Percentiles rank a stretch among this genome's conserved stretches.
phyloP scores from a whole-genome alignment of 1,140 invertebrate species.

The Danaus plexippus region DNA sequence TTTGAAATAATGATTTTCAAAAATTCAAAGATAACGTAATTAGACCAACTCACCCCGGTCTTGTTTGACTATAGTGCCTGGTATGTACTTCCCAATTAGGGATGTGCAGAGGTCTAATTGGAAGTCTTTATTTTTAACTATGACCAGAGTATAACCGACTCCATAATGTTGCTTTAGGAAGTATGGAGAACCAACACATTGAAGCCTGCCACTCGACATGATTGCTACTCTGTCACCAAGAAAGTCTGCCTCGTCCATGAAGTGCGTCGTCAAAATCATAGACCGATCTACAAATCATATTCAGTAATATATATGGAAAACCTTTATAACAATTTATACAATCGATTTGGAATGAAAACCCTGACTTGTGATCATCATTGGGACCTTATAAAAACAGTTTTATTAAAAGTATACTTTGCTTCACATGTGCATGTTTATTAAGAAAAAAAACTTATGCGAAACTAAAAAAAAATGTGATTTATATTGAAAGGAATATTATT shows the following conservation, averaged over 20 bases:
- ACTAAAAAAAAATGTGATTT: constrained; percentile 2
- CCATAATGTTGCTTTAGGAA: constrained; percentile 80
- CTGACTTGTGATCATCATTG: too few relatives aligned
- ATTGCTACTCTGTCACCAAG: constrained; percentile 95
- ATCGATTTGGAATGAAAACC: too few relatives aligned
- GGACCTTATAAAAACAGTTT: too few relatives aligned
- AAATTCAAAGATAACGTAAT: neutral
- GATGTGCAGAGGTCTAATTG: constrained; percentile 34
- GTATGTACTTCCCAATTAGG: constrained; percentile 47
- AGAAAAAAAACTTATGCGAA: too few relatives aligned
- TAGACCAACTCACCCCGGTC: constrained; percentile 37
- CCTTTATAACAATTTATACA: too few relatives aligned
- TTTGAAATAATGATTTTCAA: too few relatives aligned
- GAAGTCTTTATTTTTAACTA: constrained; percentile 56
- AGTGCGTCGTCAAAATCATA: constrained; percentile 95
- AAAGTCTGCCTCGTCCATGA: constrained; percentile 98
- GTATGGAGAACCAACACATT: constrained; percentile 76
- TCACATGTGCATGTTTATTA: too few relatives aligned
- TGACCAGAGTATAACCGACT: constrained; percentile 81
- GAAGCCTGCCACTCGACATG: constrained; percentile 85
- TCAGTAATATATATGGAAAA: too few relatives aligned
- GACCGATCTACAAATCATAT: constrained; percentile 72
- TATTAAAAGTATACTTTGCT: too few relatives aligned
- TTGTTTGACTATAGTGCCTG: constrained; percentile 38
- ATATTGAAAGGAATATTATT: neutral